These are phyloP conservation scores for Eupleurogrammus muticus DNA, from an alignment of 2,797 vertebrate genomes.

Conservation along the genomic window DNA sequence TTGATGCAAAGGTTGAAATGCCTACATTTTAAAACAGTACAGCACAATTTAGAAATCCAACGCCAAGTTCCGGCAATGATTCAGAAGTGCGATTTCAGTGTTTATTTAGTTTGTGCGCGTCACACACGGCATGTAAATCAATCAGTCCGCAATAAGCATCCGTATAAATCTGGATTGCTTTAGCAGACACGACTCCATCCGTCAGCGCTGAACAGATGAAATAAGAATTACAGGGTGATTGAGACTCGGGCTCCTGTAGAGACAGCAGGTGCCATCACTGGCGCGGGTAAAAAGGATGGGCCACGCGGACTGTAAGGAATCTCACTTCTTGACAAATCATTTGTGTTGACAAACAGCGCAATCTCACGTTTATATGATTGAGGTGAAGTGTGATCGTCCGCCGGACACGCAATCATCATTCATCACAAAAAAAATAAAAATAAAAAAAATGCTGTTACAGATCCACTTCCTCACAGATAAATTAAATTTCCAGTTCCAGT, in stretches of 20 bases:
- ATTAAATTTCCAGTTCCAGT: constrained; percentile 16
- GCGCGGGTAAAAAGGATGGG: constrained; percentile 23
- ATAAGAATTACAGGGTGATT: neutral
- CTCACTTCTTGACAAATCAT: constrained; percentile 34
- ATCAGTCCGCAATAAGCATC: neutral
- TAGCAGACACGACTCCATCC: neutral
- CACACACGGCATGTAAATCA: neutral
- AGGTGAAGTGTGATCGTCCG: constrained; percentile 23
- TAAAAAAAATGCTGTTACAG: constrained; percentile 24
- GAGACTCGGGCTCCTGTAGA: too few relatives aligned
- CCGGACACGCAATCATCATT: constrained; percentile 32
- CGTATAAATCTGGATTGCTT: neutral
- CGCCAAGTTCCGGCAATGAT: too few relatives aligned
- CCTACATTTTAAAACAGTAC: too few relatives aligned
- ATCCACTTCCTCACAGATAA: constrained; percentile 18
- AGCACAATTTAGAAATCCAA: too few relatives aligned
- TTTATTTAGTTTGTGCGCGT: neutral
- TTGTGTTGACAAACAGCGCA: constrained; percentile 28
- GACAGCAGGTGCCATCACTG: neutral
- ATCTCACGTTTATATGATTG: constrained; percentile 34
- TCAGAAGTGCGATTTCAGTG: neutral
- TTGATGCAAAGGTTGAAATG: too few relatives aligned
- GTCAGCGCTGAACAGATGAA: constrained; percentile 7
- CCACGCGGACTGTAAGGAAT: constrained; percentile 15
- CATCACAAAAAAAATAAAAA: constrained; percentile 17